phyloP scores from a whole-genome alignment of 2,113 vertebrate species.

The Neotragus moschatus region DNA sequence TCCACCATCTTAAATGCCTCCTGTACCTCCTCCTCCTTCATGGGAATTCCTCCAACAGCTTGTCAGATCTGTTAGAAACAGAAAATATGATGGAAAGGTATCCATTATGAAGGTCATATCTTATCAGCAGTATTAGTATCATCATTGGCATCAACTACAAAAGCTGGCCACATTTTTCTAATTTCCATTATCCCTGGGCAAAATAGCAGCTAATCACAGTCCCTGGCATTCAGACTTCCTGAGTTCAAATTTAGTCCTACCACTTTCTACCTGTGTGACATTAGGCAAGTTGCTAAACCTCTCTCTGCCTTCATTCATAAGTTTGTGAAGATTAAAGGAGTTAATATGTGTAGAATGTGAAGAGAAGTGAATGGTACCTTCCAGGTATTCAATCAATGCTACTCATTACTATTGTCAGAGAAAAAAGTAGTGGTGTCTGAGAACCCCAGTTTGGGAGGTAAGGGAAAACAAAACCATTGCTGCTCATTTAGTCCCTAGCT shows the following conservation, averaged over 20 bases:
- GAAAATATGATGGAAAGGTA: too few species aligned
- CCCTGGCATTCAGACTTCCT: neutral
- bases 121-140: neutral
- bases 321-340: neutral
- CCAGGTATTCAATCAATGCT: neutral
- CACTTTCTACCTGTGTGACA: neutral
- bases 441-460: neutral
- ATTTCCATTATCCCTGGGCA: neutral
- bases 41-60: neutral
- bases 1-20: neutral
- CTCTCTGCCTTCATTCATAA: neutral
- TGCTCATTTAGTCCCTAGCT: neutral
- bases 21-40: neutral
- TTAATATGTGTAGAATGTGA: neutral
- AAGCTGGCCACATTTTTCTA: neutral
- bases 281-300: neutral
- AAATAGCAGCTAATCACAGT: neutral
- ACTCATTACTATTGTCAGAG: neutral
- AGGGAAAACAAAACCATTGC: neutral
- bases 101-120: neutral
- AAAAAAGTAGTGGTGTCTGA: neutral
- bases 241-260: neutral
- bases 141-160: neutral
- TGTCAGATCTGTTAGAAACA: neutral
- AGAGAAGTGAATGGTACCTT: neutral